Evolutionary conservation across 2,113 vertebrate genomes (phyloP).

Genomic region (Grallaria varia): DNA sequence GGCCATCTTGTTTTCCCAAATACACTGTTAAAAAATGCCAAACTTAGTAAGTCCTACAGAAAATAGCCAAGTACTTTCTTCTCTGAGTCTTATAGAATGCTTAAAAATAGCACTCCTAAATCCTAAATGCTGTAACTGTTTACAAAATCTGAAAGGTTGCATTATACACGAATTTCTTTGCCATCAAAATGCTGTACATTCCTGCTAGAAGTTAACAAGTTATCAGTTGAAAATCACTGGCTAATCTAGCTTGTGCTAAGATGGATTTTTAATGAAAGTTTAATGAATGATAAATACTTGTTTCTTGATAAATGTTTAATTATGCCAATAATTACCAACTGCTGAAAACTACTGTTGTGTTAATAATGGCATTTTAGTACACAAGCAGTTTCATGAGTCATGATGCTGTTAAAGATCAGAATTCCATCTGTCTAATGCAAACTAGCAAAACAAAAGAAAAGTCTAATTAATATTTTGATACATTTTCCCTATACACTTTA

Average conservation of each 20-base stretch:
- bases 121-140: slow-evolving; percentile 20
- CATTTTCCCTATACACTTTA: slow-evolving; percentile 70
- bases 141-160: slow-evolving; percentile 23
- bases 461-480: slow-evolving; percentile 81
- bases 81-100: neutral
- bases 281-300: slow-evolving; percentile 87
- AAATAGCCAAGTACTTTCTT: slow-evolving; percentile 1
- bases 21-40: neutral
- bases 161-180: neutral
- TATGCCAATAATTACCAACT: slow-evolving; percentile 89
- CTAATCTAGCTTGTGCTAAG: slow-evolving; percentile 77
- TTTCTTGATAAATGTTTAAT: slow-evolving; percentile 89
- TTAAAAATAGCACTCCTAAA: slow-evolving; percentile 19
- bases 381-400: slow-evolving; percentile 80
- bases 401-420: slow-evolving; percentile 77
- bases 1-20: slow-evolving; percentile 39
- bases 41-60: neutral
- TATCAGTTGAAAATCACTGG: slow-evolving; percentile 77
- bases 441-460: slow-evolving; percentile 80
- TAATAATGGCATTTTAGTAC: slow-evolving; percentile 85
- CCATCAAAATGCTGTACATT: slow-evolving; percentile 43
- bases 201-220: slow-evolving; percentile 75
- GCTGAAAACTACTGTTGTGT: slow-evolving; percentile 88
- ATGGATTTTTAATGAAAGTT: slow-evolving; percentile 87
- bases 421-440: slow-evolving; percentile 80